Percentiles rank a stretch among this genome's conserved stretches.
These are phyloP conservation scores for Zaprionus tsacasi DNA, from an alignment of 1,140 invertebrate genomes.

Conservation along the genomic window DNA sequence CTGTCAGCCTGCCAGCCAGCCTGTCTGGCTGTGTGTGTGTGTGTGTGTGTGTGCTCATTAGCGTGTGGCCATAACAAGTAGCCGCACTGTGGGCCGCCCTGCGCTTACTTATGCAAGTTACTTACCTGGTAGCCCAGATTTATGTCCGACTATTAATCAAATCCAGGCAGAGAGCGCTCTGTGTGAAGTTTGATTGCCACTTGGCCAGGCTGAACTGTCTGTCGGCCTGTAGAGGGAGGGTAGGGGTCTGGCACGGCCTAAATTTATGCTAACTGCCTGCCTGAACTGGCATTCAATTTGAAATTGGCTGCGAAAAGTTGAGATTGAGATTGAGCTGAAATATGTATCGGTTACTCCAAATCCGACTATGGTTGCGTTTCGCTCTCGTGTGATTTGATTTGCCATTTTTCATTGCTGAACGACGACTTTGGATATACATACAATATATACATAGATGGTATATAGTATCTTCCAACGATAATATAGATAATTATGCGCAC, in stretches of 20 bases:
- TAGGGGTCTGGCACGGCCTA: neutral
- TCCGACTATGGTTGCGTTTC: too few species aligned
- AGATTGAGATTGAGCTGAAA: constrained; percentile 37
- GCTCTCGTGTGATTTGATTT: constrained; percentile 29
- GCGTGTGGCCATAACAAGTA: constrained; percentile 45
- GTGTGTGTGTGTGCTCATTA: constrained; percentile 30
- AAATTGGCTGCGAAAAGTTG: constrained; percentile 49
- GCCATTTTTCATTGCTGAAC: constrained; percentile 35
- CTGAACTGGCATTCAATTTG: constrained; percentile 42
- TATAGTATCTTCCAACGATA: constrained; percentile 29
- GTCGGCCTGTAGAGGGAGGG: neutral
- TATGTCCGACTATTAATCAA: constrained; percentile 50
- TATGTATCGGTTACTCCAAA: constrained; percentile 16
- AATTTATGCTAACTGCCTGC: constrained; percentile 47
- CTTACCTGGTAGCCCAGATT: constrained; percentile 44
- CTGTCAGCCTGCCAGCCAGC: too few species aligned
- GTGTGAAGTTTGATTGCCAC: constrained; percentile 41
- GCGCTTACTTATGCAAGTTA: constrained; percentile 47
- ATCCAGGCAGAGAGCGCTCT: constrained; percentile 8
- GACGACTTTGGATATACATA: too few species aligned
- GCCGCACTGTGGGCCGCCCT: constrained; percentile 15
- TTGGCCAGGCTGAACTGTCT: constrained; percentile 9
- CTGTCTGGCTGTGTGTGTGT: neutral
- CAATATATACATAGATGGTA: neutral
- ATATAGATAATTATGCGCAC: constrained; percentile 36